Conservation (phyloP, 2,888 invertebrate species). For the Papilio elwesi region DNA sequence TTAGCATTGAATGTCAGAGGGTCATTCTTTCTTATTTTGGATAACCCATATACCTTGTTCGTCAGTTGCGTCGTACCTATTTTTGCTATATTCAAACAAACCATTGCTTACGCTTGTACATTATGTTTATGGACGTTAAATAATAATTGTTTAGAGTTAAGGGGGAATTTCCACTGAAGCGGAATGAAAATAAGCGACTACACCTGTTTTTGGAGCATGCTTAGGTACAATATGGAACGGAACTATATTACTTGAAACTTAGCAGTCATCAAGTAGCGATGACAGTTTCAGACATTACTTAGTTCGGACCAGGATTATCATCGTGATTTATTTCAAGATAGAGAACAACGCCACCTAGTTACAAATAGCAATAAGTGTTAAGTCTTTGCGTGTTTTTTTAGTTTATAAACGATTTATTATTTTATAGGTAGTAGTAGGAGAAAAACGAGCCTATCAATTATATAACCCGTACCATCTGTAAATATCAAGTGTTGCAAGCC, state of each 20-base stretch:
- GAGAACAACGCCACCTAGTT: no score
- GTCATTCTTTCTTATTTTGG: slow-evolving; percentile 19
- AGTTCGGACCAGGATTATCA: no score
- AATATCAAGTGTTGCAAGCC: no score
- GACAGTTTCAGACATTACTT: no score
- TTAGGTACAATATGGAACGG: background rate
- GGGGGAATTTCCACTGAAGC: slow-evolving; percentile 9
- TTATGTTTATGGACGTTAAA: slow-evolving; percentile 22
- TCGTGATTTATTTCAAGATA: no score
- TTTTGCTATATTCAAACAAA: slow-evolving; percentile 22
- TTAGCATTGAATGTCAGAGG: slow-evolving; percentile 1
- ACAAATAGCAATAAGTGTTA: no score
- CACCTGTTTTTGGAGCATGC: background rate
- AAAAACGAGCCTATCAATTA: no score
- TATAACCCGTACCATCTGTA: no score
- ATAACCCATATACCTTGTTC: slow-evolving; percentile 15
- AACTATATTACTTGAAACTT: background rate
- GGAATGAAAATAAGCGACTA: background rate
- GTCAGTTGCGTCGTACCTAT: slow-evolving; percentile 13
- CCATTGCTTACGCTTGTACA: slow-evolving; percentile 22
- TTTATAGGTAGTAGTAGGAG: no score
- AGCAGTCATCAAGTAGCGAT: no score
- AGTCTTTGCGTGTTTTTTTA: no score
- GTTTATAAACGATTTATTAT: no score
- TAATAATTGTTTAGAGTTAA: slow-evolving; percentile 14